A percentile compares a stretch with the other conserved stretches of the same genome.
Evolutionary conservation across 1,140 invertebrate species (phyloP).

Genomic region (Sinella curviseta): DNA sequence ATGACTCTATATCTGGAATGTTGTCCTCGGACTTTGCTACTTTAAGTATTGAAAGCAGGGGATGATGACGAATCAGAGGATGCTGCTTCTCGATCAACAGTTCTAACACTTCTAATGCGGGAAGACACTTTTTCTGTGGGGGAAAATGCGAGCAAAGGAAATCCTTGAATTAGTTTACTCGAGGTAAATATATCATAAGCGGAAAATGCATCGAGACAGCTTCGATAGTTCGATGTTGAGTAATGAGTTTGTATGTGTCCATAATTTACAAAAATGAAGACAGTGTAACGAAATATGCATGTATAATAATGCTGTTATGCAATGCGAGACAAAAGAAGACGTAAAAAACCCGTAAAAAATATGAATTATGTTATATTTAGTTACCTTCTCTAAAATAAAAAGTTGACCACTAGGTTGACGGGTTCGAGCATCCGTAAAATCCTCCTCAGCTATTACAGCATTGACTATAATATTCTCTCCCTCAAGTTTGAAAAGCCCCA

Average conservation of each 20-base stretch:
- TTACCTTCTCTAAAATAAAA: constrained; percentile 71
- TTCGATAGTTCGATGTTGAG: too few species aligned
- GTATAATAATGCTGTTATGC: too few species aligned
- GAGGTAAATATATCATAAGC: too few species aligned
- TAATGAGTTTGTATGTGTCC: too few species aligned
- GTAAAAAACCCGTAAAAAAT: too few species aligned
- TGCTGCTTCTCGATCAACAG: constrained; percentile 79
- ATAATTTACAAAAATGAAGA: too few species aligned
- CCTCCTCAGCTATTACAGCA: constrained; percentile 71
- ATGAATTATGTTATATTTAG: too few species aligned
- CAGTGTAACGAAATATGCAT: too few species aligned
- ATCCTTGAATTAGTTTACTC: too few species aligned
- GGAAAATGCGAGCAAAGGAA: too few species aligned
- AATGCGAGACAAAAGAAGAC: too few species aligned
- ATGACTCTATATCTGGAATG: constrained; percentile 50
- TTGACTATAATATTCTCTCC: constrained; percentile 83
- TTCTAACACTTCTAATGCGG: constrained; percentile 74
- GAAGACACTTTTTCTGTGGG: constrained; percentile 76
- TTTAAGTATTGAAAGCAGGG: constrained; percentile 83
- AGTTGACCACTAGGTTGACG: constrained; percentile 52
- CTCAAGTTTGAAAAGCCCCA: constrained; percentile 79
- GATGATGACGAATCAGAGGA: constrained; percentile 78
- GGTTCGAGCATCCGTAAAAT: constrained; percentile 55
- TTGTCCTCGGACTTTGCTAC: constrained; percentile 85
- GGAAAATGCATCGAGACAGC: too few species aligned